Evolutionary conservation across 2,888 invertebrate species (phyloP).

Genomic region (Brachynemurus nebulosus): DNA sequence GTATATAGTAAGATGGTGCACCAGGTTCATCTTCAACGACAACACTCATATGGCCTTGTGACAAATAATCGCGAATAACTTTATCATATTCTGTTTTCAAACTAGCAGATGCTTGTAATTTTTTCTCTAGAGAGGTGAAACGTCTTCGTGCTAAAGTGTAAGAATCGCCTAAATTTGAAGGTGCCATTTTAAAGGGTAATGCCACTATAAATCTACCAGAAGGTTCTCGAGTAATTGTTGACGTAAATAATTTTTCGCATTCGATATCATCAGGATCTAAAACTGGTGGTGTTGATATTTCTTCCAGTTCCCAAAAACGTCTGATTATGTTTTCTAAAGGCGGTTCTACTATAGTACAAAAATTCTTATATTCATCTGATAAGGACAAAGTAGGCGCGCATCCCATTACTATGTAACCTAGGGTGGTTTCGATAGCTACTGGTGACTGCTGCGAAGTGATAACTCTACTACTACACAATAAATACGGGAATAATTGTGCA

Average conservation of each 20-base stretch:
- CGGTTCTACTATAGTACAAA: not conserved
- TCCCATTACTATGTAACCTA: slow-evolving; percentile 1
- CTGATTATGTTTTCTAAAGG: slow-evolving; percentile 2
- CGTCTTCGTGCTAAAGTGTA: slow-evolving; percentile 9
- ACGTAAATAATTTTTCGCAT: slow-evolving; percentile 14
- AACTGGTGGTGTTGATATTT: not conserved
- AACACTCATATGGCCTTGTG: not conserved
- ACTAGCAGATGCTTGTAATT: slow-evolving; percentile 9
- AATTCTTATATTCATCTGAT: not conserved
- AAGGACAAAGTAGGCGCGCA: not conserved
- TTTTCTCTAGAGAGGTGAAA: slow-evolving; percentile 9
- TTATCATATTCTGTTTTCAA: slow-evolving; percentile 8
- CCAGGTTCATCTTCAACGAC: not conserved
- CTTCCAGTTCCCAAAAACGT: slow-evolving; percentile 18
- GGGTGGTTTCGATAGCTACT: not conserved
- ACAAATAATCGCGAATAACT: not conserved
- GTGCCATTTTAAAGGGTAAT: slow-evolving; percentile 13
- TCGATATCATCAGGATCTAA: slow-evolving; percentile 8
- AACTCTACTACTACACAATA: not conserved
- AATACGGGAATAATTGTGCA: not conserved
- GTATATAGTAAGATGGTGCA: slow-evolving; percentile 9
- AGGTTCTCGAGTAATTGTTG: slow-evolving; percentile 8
- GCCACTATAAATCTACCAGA: slow-evolving; percentile 15
- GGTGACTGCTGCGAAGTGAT: not conserved
- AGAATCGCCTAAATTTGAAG: slow-evolving; percentile 10